Evolutionary conservation across 1,140 invertebrate species (phyloP).

Genomic region (Elymnias hypermnestra): DNA sequence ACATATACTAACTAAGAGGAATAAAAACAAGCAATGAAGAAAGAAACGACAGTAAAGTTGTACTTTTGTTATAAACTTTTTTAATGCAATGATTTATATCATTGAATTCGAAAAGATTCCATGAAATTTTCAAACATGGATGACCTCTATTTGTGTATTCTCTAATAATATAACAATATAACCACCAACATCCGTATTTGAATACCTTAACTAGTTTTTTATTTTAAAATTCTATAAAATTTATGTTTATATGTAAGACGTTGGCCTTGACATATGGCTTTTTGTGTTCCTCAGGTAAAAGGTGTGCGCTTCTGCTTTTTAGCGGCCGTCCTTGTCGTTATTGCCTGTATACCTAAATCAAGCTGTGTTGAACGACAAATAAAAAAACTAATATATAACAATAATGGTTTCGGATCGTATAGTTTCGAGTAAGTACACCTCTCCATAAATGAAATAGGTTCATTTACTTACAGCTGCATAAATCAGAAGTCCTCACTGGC

Average conservation of each 20-base stretch:
- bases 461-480: too few species aligned
- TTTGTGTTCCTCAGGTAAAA: slow-evolving; percentile 42
- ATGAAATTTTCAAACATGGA: too few species aligned
- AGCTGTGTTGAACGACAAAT: slow-evolving; percentile 30
- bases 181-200: slow-evolving; percentile 4
- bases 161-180: too few species aligned
- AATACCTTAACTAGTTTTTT: slow-evolving; percentile 9
- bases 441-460: too few species aligned
- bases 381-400: slow-evolving; percentile 48
- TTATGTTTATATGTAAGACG: slow-evolving; percentile 18
- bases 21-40: too few species aligned
- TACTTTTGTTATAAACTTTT: too few species aligned
- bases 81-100: too few species aligned
- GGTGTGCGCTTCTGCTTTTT: slow-evolving; percentile 27
- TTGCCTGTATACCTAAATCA: slow-evolving; percentile 24
- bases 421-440: slow-evolving; percentile 65
- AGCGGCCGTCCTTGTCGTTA: slow-evolving; percentile 25
- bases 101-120: too few species aligned
- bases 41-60: too few species aligned
- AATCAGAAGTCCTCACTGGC: too few species aligned
- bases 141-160: too few species aligned
- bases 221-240: slow-evolving; percentile 25
- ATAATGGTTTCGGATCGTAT: slow-evolving; percentile 52
- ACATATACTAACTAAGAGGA: too few species aligned
- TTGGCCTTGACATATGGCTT: slow-evolving; percentile 49